Evolutionary conservation across 2,888 invertebrate species (phyloP), one percentile per base, ranked within the genome.

Genomic region (Dascillus cervinus): DNA sequence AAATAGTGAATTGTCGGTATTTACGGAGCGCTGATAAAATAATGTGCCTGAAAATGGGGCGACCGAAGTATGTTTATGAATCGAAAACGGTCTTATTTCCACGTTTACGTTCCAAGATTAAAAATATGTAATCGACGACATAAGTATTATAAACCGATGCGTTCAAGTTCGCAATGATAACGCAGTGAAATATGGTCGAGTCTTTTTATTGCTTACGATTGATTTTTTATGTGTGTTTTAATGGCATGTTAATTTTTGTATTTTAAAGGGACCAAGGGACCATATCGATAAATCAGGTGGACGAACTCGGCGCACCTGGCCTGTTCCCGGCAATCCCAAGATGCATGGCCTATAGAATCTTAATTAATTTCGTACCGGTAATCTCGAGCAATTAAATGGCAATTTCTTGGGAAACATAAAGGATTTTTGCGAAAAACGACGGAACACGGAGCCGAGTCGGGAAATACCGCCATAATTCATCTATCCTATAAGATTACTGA

Each of bases 401-500:
- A 63, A 63, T 64, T 63, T 61, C 61, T 60, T 55, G 60, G 56
- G 55, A 62, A 62, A 62, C 63, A 60, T 60, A 61, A 60, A 61
- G 61, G 63, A 64, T 64, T 64, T 65, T 64, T 64, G 61, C 58
- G 53, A 50, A 51, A 52, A 56, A 50, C 46, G 52, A 49, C 50
- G 49, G 46, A 50, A 53, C 55, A 49, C 53, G 55, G 50, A 53
- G 51, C 53, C 56, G 56, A 56, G 57, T 54, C 55, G 58, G 60
- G 55, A 63, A 64, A 71, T 69, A 61, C 61, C 60, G 62, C 72
- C 73, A 77, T 77, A 77, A 77, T 70, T 77, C 77, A 77, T 77
- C 75, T 67, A 69, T 66, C 65, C 68, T 72, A 73, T 73, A 72
- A 77, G 77, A 77, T 77, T 76, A 77, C 76, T 77, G 76, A 77